Conservation (phyloP, 2,113 vertebrate genomes). For the Cavia aperea region DNA sequence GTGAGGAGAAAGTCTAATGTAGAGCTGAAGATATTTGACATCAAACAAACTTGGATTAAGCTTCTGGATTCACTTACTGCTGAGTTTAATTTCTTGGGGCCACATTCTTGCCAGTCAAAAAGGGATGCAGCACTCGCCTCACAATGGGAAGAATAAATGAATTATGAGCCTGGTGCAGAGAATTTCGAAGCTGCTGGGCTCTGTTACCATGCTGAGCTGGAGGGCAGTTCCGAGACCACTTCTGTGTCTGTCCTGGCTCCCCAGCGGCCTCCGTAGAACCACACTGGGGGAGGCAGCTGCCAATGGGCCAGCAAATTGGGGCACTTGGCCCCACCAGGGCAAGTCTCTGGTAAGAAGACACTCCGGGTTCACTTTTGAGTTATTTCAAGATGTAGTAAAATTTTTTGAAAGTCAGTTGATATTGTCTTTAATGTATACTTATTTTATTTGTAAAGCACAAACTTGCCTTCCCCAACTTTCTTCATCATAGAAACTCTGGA, state of each 20-base stretch:
- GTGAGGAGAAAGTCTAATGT: not conserved
- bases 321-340: not conserved
- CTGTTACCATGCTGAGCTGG: not conserved
- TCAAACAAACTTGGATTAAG: not conserved
- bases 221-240: not conserved
- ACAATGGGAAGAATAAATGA: not conserved
- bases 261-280: not conserved
- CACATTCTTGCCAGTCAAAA: not conserved
- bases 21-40: not conserved
- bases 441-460: conserved; percentile 24
- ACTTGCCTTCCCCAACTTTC: not conserved
- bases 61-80: not conserved
- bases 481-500: conserved; percentile 4
- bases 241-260: not conserved
- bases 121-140: not conserved
- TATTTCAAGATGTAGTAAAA: not conserved
- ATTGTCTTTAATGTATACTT: conserved; percentile 1
- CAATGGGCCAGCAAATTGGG: not conserved
- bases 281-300: not conserved
- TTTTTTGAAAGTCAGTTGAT: not conserved
- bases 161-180: not conserved
- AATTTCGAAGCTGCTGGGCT: not conserved
- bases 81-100: not conserved
- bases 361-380: not conserved
- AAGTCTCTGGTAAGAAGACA: not conserved